These are phyloP conservation scores for Heliconius hermathena DNA, from an alignment of 1,140 invertebrate genomes.

Conservation along the genomic window DNA sequence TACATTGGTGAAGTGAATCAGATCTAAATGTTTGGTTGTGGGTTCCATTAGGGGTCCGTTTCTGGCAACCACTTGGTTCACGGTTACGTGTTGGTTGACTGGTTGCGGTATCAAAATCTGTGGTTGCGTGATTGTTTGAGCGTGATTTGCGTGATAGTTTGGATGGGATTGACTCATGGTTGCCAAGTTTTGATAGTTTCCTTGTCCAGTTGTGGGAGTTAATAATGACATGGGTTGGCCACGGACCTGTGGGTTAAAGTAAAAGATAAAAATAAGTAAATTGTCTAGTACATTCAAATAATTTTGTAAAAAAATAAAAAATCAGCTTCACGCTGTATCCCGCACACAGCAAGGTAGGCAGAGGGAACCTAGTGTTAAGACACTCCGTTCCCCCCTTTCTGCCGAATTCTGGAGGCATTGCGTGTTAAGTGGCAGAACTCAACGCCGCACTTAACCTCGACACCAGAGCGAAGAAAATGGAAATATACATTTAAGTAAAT, in stretches of 20 bases:
- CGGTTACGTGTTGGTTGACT: conserved; percentile 39
- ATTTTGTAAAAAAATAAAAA: too few relatives aligned
- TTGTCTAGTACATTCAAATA: too few relatives aligned
- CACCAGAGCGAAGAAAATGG: too few relatives aligned
- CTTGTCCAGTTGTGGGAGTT: conserved; percentile 65
- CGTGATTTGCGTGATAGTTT: conserved; percentile 51
- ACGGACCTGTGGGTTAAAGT: conserved; percentile 58
- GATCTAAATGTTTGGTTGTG: conserved; percentile 56
- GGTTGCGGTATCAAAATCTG: conserved; percentile 20
- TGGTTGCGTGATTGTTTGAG: conserved; percentile 42
- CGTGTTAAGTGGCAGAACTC: too few relatives aligned
- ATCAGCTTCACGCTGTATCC: too few relatives aligned
- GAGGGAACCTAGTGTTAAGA: too few relatives aligned
- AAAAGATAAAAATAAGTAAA: background rate
- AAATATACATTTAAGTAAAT: too few relatives aligned
- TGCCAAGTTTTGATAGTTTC: conserved; percentile 65
- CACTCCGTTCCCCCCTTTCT: too few relatives aligned
- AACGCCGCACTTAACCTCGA: too few relatives aligned
- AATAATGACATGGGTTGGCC: conserved; percentile 75
- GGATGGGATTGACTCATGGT: conserved; percentile 70
- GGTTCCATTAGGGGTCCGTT: conserved; percentile 56
- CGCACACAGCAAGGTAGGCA: too few relatives aligned
- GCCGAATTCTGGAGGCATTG: too few relatives aligned
- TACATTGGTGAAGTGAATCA: conserved; percentile 64
- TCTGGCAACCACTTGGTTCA: conserved; percentile 53